Evolutionary conservation across 1,140 invertebrate genomes (phyloP).

Genomic region (Asobara japonica): DNA sequence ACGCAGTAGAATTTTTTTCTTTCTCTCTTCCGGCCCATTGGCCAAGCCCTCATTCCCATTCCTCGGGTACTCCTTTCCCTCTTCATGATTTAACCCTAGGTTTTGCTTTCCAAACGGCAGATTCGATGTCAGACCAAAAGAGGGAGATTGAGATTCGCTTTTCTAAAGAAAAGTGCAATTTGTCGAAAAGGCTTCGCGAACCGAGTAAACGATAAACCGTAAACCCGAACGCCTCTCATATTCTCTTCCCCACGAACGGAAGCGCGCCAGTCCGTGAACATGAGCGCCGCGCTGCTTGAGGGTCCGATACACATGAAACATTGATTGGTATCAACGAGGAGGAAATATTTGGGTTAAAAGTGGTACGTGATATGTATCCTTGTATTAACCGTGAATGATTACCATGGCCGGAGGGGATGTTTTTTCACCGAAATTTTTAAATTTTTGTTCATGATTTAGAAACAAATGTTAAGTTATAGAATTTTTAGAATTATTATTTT

Average conservation of each 20-base stretch:
- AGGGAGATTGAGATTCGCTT: slow-evolving; percentile 19
- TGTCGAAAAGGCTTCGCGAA: slow-evolving; percentile 14
- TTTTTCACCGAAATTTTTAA: no score
- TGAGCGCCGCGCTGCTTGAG: neutral
- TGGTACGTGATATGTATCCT: no score
- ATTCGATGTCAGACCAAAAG: slow-evolving; percentile 26
- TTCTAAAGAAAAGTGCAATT: slow-evolving; percentile 28
- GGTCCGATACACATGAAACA: neutral
- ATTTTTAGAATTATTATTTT: no score
- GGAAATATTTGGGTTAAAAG: no score
- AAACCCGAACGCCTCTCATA: neutral
- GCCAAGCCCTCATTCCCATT: slow-evolving; percentile 15
- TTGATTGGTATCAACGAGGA: neutral
- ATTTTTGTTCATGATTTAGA: no score
- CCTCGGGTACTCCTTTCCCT: slow-evolving; percentile 19
- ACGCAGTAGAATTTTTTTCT: slow-evolving; percentile 3
- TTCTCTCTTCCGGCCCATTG: slow-evolving; percentile 37
- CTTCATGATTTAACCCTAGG: slow-evolving; percentile 38
- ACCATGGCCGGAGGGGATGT: no score
- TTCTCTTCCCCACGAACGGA: neutral
- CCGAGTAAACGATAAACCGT: neutral
- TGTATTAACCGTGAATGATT: no score
- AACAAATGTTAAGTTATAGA: no score
- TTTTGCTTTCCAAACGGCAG: slow-evolving; percentile 32
- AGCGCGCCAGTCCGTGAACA: neutral